Conservation (phyloP, 2,113 vertebrate genomes). For the Pygathrix nemaeus region DNA sequence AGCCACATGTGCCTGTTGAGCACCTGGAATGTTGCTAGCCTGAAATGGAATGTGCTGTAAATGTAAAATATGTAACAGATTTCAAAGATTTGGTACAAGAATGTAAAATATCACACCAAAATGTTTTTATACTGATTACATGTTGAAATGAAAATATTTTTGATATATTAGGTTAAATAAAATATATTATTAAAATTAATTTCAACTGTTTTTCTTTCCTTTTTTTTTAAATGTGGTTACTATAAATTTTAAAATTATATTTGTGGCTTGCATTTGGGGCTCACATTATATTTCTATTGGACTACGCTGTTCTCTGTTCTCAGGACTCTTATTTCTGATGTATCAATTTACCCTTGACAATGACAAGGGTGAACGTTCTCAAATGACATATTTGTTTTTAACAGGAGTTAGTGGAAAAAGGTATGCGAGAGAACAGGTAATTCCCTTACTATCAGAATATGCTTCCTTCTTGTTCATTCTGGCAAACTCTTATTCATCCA, state of each 20-base stretch:
- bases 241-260: conserved; percentile 61
- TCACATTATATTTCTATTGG: conserved; percentile 58
- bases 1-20: not conserved
- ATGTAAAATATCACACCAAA: conserved; percentile 23
- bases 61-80: conserved; percentile 11
- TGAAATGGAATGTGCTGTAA: not conserved
- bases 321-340: conserved; percentile 28
- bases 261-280: conserved; percentile 49
- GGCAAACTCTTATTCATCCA: not conserved
- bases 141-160: conserved; percentile 50
- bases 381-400: conserved; percentile 22
- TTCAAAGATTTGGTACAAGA: conserved; percentile 14
- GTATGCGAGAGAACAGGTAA: not conserved
- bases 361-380: conserved; percentile 39
- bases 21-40: not conserved
- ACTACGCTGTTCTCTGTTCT: conserved; percentile 19
- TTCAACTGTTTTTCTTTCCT: not conserved
- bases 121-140: conserved; percentile 28
- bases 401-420: not conserved
- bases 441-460: not conserved
- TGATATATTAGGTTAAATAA: conserved; percentile 30
- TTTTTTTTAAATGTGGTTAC: conserved; percentile 18
- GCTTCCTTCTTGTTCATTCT: conserved; percentile 12
- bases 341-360: conserved; percentile 24
- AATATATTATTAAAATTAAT: conserved; percentile 58